Percentiles rank a stretch among this genome's conserved stretches.
Evolutionary conservation across 2,888 invertebrate genomes (phyloP).

Genomic region (Lepeophtheirus nordmannii): DNA sequence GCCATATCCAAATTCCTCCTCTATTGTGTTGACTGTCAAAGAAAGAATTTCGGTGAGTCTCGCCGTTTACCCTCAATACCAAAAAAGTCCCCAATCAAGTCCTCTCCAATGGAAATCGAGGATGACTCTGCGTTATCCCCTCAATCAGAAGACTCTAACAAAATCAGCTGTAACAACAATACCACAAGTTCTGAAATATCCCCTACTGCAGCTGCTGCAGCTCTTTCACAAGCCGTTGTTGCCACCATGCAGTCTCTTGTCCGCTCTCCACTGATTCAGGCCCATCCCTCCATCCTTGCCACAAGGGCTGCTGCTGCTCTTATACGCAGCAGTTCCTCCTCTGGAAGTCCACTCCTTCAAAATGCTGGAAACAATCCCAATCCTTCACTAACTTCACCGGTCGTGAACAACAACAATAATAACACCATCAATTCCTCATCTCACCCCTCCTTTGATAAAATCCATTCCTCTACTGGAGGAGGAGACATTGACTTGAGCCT

Average conservation of each 20-base stretch:
- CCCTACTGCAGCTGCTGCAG: conserved; percentile 21
- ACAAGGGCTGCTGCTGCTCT: conserved; percentile 1
- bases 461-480: not conserved
- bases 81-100: conserved; percentile 4
- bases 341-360: not conserved
- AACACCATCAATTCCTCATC: not conserved
- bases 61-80: not conserved
- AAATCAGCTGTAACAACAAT: not conserved
- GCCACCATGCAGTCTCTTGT: conserved; percentile 15
- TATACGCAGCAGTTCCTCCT: not conserved
- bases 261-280: not conserved
- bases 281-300: conserved; percentile 14
- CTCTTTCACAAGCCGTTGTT: conserved; percentile 21
- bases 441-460: not conserved
- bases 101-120: not conserved
- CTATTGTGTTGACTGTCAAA: conserved; percentile 82
- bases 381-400: not conserved
- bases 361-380: not conserved
- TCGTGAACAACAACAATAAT: not conserved
- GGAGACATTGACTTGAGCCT: conserved; percentile 58
- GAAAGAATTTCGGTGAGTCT: conserved; percentile 32
- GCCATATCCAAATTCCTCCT: conserved; percentile 89
- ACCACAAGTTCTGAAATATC: not conserved
- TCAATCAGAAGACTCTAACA: not conserved
- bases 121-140: not conserved